Conservation (phyloP, 2,113 vertebrate genomes). For the Tringa solitaria region DNA sequence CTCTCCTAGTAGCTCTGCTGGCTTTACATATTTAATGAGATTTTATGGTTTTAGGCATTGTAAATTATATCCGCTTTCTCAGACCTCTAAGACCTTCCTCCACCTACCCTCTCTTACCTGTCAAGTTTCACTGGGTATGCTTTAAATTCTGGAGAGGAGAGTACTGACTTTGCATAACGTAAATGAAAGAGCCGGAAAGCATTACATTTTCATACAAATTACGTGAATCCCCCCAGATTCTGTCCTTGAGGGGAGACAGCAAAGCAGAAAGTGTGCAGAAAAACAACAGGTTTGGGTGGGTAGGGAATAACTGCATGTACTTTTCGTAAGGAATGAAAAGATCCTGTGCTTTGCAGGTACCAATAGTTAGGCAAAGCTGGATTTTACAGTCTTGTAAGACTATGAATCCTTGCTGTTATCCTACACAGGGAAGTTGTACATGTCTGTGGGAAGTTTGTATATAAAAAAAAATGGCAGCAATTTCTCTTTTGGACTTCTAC, state of each 20-base stretch:
- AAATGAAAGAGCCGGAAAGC: constrained; percentile 26
- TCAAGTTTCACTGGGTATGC: constrained; percentile 70
- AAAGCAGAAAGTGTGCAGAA: neutral
- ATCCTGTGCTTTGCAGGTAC: neutral
- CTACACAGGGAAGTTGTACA: neutral
- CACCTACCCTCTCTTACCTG: constrained; percentile 66
- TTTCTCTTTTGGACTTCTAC: neutral
- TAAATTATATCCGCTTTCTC: constrained; percentile 69
- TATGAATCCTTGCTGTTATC: neutral
- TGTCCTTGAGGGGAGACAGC: constrained; percentile 34
- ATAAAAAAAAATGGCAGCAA: neutral
- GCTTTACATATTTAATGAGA: constrained; percentile 63
- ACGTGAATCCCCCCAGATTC: constrained; percentile 24
- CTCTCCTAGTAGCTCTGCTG: neutral
- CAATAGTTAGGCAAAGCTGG: neutral
- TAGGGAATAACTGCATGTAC: neutral
- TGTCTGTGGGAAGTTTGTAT: neutral
- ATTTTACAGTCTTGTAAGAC: neutral
- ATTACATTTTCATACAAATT: constrained; percentile 23
- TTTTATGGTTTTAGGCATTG: constrained; percentile 43
- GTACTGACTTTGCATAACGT: constrained; percentile 59
- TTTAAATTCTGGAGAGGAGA: constrained; percentile 67
- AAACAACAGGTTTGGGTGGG: neutral
- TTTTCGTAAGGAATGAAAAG: neutral
- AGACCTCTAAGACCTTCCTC: constrained; percentile 58